Evolutionary conservation across 2,797 vertebrate genomes (phyloP).

Genomic region (Brachyalestes nurse): DNA sequence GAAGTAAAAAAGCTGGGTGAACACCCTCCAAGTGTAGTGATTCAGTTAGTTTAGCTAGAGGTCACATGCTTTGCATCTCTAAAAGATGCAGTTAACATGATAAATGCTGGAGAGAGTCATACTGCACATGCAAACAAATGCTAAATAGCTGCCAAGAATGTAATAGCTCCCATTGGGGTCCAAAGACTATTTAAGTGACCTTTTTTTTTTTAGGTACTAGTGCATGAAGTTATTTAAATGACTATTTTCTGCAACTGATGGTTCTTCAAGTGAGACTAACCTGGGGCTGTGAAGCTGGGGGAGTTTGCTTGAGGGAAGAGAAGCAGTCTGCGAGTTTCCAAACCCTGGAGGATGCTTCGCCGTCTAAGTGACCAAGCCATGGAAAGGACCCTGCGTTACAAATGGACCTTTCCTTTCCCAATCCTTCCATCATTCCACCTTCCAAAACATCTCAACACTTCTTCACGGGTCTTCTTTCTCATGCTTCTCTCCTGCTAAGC

Average conservation of each 20-base stretch:
- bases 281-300: slow-evolving; percentile 77
- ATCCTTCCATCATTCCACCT: slow-evolving; percentile 91
- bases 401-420: slow-evolving; percentile 80
- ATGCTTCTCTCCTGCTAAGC: slow-evolving; percentile 79
- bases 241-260: not conserved
- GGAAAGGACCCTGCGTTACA: slow-evolving; percentile 78
- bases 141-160: not conserved
- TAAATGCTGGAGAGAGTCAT: not conserved
- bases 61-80: not conserved
- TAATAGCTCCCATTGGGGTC: not conserved
- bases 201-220: not conserved
- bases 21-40: too few relatives aligned
- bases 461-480: slow-evolving; percentile 82
- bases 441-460: slow-evolving; percentile 82
- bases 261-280: slow-evolving; percentile 62
- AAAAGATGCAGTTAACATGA: not conserved
- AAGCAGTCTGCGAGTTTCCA: slow-evolving; percentile 95
- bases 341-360: slow-evolving; percentile 84
- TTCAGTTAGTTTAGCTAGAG: too few relatives aligned
- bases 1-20: too few relatives aligned
- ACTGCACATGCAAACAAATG: not conserved
- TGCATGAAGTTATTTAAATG: not conserved
- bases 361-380: slow-evolving; percentile 84
- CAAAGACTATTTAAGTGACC: not conserved
- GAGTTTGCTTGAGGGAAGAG: slow-evolving; percentile 82